Base-by-base conservation (phyloP, 2,888 invertebrate species). In the Eulithis testata region DNA sequence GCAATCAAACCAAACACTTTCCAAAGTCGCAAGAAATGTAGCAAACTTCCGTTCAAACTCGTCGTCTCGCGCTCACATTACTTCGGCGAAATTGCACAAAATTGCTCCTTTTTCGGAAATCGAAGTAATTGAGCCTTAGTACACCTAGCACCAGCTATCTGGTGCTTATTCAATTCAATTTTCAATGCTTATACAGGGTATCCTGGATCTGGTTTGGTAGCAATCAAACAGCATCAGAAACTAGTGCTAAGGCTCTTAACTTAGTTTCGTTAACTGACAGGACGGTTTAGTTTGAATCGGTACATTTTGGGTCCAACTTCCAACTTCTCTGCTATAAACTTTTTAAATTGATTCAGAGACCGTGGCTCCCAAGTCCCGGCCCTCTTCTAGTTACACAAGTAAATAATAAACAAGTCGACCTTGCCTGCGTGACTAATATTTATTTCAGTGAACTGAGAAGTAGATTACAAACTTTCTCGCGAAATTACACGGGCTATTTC, bases 261-360 rank as follows among this genome's bases (percentile, higher is more conserved):
- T 74, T 74, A 67, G 57, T 69, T 72, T 68, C 65, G 60, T 70
- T 62, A 69, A 60, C 68, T 64, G 64, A 60, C 64, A 58, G 60
- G 53, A 45, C 51, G 45, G 72, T 62, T 68, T 70, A 75, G 72
- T 77, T 76, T 72, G 70, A 73, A 73, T 72, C 72, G 73, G 60
- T 73, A 75, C 75, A 76, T 79, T 82, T 74, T 72, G 65, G 66
- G 70, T 21, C 51, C 49, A 79, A 21, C 82, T 77, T 66, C 65
- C 71, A 78, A 74, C 71, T 76, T 60, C 56, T 65, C 77, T 79
- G 74, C 74, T 76, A 68, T 70, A 75, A 88, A 89, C 82, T 89
- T 89, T 85, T 85, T 80, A 85, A 87, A 87, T 88, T 87, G 82
- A 87, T 84, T 88, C 73, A 68, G 77, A 80, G 78, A 79, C 77